Base-by-base conservation (phyloP, 2,888 invertebrate genomes). In the Cosmia trapezina region DNA sequence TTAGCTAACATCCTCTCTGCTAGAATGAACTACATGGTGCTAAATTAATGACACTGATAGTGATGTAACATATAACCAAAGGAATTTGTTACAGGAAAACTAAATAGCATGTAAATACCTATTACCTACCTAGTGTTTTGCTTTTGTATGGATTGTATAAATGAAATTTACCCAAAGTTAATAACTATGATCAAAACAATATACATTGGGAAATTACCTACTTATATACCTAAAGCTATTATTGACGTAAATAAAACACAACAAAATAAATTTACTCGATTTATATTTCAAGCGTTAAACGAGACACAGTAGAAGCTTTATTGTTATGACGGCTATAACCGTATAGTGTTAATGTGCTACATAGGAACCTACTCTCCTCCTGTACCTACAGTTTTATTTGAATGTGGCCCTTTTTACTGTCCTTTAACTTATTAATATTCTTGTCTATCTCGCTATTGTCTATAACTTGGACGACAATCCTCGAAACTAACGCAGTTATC, bases 1-100 rank as follows among this genome's bases (percentile, higher is more conserved):
- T 95, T 95, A 91, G 85, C 85, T 84, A 84, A 85, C 92, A 91
- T 93, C 93, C 92, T 89, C 76, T 81, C 62, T 61, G 54, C 60
- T 76, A 33, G 51, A 22, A 53, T n/a, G 22, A 64, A 66, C 22
- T 56, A 51, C 41, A 61, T 65, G 49, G 22, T 41, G 43, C 1
- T 70, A 54, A n/a, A 83, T 79, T 83, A 79, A 74, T 57, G 54
- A 28, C 51, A n/a, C n/a, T n/a, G n/a, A n/a, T n/a, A n/a, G 66
- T 70, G 59, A 43, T 67, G 79, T 70, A 51, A 56, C 14, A 28
- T 28, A 28, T 54, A 56, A 33, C 49, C 9, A 74, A 56, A 41
- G 49, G 78, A 81, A 61, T 61, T 37, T 62, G 47, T 37, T 54
- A 47, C 14, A 62, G 22, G 41, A 60, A 47, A 57, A 70, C 28